Base-by-base conservation (phyloP, 2,113 vertebrate genomes). In the Prionailurus bengalensis region DNA sequence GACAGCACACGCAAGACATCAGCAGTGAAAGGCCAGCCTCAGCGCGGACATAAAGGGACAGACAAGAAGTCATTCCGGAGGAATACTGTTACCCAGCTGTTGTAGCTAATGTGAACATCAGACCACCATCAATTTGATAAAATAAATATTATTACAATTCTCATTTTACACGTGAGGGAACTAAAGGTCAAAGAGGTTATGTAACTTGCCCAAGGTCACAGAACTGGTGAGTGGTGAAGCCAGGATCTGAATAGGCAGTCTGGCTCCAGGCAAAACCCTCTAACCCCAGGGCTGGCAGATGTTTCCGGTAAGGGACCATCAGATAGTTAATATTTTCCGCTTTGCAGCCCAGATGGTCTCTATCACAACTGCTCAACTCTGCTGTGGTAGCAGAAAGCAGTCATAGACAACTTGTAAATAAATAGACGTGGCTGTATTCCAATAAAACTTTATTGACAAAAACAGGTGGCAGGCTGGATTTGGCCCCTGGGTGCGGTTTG, bases 401-500 rank as follows among this genome's bases (percentile, higher is more conserved):
- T 81, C 65, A 45, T 4, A 39, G 45, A 10, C 16, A 13, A 39
- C n/a, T 42, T 10, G 68, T 53, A 79, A 71, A 39, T 73, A 66
- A 93, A 53, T 15, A 7, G 45, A 48, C 3, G 1, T 66, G 25
- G 6, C 51, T 80, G 6, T 68, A 12, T 96, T 79, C 82, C 66
- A 91, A 87, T 94, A 97, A 95, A 97, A 91, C 91, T 96, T 96
- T 89, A 93, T 74, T 95, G 89, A 94, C 76, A 85, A 78, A 89
- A 70, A 78, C 61, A 95, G 42, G 42, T 16, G 0, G 7, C 15
- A 15, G 27, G 15, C 39, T 89, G 45, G 45, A 36, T 66, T 84
- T 45, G 66, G n/a, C 36, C 66, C 82, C 36, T 4, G 17, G 23
- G 51, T 48, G 1, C 42, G 16, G 25, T 42, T 71, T 93, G 36